These are phyloP conservation scores for Gymnorhina tibicen DNA, from an alignment of 2,113 vertebrate genomes.

Conservation along the genomic window DNA sequence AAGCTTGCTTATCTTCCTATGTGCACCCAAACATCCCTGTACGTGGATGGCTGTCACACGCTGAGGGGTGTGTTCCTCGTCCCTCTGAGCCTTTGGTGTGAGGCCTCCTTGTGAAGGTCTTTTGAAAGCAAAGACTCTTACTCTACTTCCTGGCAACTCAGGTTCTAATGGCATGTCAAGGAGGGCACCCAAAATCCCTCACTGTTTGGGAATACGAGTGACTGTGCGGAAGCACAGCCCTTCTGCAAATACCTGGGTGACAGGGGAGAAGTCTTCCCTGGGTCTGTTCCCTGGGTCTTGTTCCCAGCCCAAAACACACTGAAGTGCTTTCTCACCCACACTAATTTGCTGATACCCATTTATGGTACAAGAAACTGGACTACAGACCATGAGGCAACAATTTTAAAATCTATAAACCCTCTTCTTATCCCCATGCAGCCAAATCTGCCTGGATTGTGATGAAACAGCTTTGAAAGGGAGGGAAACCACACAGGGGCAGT, in stretches of 20 bases:
- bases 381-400: neutral
- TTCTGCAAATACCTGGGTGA: neutral
- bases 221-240: neutral
- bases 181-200: neutral
- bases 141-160: neutral
- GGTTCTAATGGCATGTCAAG: fast-evolving
- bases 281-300: neutral
- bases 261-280: neutral
- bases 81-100: neutral
- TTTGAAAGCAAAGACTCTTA: neutral
- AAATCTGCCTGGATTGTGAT: neutral
- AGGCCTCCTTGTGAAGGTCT: neutral
- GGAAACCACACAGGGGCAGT: neutral
- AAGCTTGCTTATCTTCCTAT: neutral
- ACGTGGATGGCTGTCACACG: fast-evolving
- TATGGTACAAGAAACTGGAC: neutral
- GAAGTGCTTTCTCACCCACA: neutral
- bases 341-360: neutral
- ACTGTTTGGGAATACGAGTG: fast-evolving
- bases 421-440: neutral
- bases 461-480: neutral
- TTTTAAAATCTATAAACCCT: neutral
- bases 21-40: fast-evolving
- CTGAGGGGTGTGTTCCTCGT: neutral
- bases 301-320: neutral